Conservation (phyloP, 2,888 invertebrate genomes). For the Heliconius charithonia region DNA sequence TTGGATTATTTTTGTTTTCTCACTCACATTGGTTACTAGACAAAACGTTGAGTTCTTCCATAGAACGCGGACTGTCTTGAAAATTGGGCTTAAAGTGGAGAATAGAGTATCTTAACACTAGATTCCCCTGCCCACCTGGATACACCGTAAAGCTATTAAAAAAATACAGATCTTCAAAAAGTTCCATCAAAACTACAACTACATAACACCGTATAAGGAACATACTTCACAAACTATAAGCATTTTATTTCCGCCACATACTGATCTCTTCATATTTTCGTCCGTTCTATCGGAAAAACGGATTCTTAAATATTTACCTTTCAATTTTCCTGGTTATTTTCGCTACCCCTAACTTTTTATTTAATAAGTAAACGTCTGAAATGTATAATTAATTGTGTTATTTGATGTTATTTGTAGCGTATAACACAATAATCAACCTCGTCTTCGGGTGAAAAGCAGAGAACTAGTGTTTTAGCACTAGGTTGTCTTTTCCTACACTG, state of each 20-base stretch:
- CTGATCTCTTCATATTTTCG: constrained; percentile 43
- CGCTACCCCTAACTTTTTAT: constrained; percentile 35
- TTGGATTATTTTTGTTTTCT: neutral
- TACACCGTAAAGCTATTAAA: neutral
- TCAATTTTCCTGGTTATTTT: constrained; percentile 41
- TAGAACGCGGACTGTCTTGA: no score
- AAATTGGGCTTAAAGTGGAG: no score
- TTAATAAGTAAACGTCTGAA: constrained; percentile 24
- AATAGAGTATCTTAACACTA: neutral
- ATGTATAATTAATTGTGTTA: neutral
- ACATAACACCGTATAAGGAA: neutral
- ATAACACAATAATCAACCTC: no score
- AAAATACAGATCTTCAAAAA: neutral
- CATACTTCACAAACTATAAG: constrained; percentile 18
- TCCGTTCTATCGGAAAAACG: constrained; percentile 39
- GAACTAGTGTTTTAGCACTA: neutral
- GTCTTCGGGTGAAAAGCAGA: no score
- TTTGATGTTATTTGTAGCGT: no score
- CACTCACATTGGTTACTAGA: no score
- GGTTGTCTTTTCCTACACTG: neutral
- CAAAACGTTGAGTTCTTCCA: no score
- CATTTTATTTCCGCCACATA: constrained; percentile 41
- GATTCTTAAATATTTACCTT: constrained; percentile 44
- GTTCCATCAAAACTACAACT: neutral
- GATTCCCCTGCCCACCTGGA: neutral